Conservation (phyloP, 2,888 invertebrate species). For the Tachina lurida region DNA sequence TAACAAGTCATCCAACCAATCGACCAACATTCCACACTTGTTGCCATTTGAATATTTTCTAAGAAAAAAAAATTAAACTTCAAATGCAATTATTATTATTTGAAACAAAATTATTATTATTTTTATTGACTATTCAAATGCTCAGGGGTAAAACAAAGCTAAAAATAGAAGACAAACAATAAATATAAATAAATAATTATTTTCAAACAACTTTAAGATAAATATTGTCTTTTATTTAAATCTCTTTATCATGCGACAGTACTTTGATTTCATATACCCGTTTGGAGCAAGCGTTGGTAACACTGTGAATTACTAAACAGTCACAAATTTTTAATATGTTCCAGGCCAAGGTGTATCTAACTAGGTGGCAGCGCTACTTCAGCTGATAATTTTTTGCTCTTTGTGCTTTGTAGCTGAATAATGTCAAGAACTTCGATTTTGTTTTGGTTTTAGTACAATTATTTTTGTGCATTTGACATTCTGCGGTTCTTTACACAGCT, state of each 20-base stretch:
- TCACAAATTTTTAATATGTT: not conserved
- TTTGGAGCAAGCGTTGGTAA: not conserved
- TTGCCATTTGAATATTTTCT: slow-evolving; percentile 51
- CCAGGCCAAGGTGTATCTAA: too few relatives aligned
- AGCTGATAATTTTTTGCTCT: too few relatives aligned
- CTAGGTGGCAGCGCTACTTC: too few relatives aligned
- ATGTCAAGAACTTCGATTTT: too few relatives aligned
- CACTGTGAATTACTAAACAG: not conserved
- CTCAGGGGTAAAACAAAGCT: slow-evolving; percentile 46
- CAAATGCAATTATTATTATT: slow-evolving; percentile 60
- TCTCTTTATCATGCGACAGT: slow-evolving; percentile 26
- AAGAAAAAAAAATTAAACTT: slow-evolving; percentile 33
- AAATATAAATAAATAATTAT: slow-evolving; percentile 52
- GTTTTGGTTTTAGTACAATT: too few relatives aligned
- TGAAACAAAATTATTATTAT: slow-evolving; percentile 54
- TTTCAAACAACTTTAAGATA: slow-evolving; percentile 56
- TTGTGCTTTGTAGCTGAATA: too few relatives aligned
- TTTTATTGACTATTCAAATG: slow-evolving; percentile 54
- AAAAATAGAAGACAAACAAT: slow-evolving; percentile 49
- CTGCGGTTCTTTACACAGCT: too few relatives aligned
- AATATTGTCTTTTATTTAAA: slow-evolving; percentile 45
- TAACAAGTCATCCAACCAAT: slow-evolving; percentile 16
- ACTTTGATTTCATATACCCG: not conserved
- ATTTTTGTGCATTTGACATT: too few relatives aligned
- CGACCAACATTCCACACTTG: slow-evolving; percentile 62